Conservation (phyloP, 2,888 invertebrate genomes). For the Eustalomyia histrio region DNA sequence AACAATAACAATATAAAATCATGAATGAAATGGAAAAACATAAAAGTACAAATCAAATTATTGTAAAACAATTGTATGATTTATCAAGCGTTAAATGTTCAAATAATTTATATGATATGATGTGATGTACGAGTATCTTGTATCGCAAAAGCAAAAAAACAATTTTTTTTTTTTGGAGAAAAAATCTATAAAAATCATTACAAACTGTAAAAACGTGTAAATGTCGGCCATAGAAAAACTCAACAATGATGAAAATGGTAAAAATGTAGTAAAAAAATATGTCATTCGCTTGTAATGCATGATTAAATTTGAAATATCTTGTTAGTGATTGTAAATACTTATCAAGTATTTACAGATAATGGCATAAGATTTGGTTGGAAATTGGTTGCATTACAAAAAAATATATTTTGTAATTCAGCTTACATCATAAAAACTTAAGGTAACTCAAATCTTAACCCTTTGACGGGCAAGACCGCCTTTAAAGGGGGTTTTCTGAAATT, state of each 20-base stretch:
- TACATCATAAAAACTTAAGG: too few species aligned
- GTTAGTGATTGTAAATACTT: background rate
- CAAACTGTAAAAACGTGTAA: background rate
- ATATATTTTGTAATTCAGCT: too few species aligned
- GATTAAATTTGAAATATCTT: constrained; percentile 33
- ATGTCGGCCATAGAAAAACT: constrained; percentile 29
- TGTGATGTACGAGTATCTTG: background rate
- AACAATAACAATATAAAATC: background rate
- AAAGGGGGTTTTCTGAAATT: too few species aligned
- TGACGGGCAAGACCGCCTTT: too few species aligned
- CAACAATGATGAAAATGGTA: constrained; percentile 14
- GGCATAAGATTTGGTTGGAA: background rate
- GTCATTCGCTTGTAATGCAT: constrained; percentile 48
- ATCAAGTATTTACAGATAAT: constrained; percentile 17
- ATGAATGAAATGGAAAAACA: constrained; percentile 20
- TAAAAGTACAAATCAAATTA: constrained; percentile 60
- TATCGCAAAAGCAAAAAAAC: background rate
- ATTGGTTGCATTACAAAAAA: background rate
- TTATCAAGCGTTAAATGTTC: constrained; percentile 64
- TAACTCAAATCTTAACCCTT: too few species aligned
- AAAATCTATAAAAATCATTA: constrained; percentile 4
- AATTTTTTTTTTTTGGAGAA: too few species aligned
- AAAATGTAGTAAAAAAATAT: constrained; percentile 25
- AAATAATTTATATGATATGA: constrained; percentile 34
- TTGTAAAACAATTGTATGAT: constrained; percentile 62